Evolutionary conservation across 2,113 vertebrate genomes (phyloP).

Genomic region (Tragelaphus strepsiceros): DNA sequence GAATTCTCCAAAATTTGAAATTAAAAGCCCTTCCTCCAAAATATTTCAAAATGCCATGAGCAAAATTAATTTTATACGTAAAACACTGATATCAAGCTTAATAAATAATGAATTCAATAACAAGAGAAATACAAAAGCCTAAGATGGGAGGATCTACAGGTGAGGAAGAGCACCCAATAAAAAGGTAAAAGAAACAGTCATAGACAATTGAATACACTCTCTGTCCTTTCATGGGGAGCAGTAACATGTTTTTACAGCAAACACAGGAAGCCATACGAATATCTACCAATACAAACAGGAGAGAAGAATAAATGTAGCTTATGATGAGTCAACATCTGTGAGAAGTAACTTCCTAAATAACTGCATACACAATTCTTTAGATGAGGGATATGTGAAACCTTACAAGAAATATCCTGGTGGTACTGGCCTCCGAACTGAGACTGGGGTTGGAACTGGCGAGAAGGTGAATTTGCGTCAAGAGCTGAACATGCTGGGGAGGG

Average conservation of each 20-base stretch:
- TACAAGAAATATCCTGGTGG: conserved; percentile 89
- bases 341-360: not conserved
- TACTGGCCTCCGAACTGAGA: conserved; percentile 84
- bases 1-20: not conserved
- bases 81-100: not conserved
- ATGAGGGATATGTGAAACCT: conserved; percentile 49
- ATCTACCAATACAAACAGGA: not conserved
- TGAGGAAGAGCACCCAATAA: not conserved
- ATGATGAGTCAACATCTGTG: not conserved
- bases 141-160: not conserved
- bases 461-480: conserved; percentile 92
- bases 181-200: not conserved
- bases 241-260: not conserved
- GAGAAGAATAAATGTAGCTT: not conserved
- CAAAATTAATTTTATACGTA: not conserved
- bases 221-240: not conserved
- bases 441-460: conserved; percentile 80
- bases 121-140: not conserved
- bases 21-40: not conserved
- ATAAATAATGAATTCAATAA: not conserved
- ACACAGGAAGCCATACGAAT: not conserved
- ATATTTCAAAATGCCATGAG: not conserved
- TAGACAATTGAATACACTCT: not conserved
- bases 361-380: not conserved
- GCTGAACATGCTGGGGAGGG: conserved; percentile 89